These are phyloP conservation scores for Noctua pronuba DNA, from an alignment of 2,888 invertebrate species.

Conservation along the genomic window DNA sequence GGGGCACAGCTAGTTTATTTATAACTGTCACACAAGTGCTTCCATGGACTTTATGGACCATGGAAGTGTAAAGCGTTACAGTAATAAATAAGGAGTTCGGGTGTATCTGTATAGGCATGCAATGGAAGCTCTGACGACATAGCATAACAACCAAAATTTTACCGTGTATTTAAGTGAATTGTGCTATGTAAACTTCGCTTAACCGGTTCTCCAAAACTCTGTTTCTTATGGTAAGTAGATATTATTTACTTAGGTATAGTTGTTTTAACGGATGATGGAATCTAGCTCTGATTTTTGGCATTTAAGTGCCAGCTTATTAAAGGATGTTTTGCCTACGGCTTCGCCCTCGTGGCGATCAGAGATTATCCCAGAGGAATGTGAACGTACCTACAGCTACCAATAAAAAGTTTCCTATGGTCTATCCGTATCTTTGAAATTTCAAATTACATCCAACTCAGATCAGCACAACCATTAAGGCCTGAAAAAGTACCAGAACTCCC, in stretches of 20 bases:
- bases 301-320: no score
- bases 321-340: neutral
- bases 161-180: neutral
- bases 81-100: conserved; percentile 29
- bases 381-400: neutral
- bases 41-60: neutral
- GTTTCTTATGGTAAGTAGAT: neutral
- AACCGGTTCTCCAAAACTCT: conserved; percentile 3
- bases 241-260: conserved; percentile 10
- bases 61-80: conserved; percentile 14
- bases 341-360: neutral
- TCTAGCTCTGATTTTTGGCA: neutral
- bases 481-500: neutral
- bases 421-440: no score
- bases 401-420: neutral
- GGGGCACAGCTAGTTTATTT: neutral
- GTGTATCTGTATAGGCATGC: neutral
- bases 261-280: conserved; percentile 3
- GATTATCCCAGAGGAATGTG: neutral
- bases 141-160: conserved; percentile 9
- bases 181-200: conserved; percentile 14
- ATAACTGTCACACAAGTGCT: conserved; percentile 24
- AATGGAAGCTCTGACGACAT: neutral
- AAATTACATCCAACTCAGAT: neutral
- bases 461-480: neutral